A percentile compares a stretch with the other conserved stretches of the same genome.
phyloP scores from a whole-genome alignment of 37 sponge, comb jelly and placozoan genomes.

The Aphrocallistes beatrix region DNA sequence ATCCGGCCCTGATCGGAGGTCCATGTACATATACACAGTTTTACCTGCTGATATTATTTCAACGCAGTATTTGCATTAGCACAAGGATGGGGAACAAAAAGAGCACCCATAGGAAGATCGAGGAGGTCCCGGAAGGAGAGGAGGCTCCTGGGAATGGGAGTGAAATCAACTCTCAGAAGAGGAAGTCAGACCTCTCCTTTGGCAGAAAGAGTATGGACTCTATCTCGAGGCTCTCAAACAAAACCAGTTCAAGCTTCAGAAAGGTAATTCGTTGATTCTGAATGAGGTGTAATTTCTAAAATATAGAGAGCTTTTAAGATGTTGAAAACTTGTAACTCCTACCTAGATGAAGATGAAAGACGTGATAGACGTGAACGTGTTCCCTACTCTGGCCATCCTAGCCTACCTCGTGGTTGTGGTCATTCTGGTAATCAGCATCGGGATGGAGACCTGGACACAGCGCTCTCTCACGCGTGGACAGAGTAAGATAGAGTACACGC shows the following conservation, averaged over 20 bases:
- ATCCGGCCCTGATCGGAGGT: no score
- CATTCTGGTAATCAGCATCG: not conserved
- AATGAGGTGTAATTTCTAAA: not conserved
- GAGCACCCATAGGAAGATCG: not conserved
- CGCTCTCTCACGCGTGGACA: constrained; percentile 8
- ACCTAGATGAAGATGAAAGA: not conserved
- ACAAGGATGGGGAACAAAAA: not conserved
- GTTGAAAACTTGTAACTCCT: not conserved
- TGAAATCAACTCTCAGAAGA: not conserved
- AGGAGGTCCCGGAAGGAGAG: not conserved
- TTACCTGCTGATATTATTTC: no score
- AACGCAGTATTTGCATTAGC: no score
- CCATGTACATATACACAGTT: no score
- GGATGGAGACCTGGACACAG: constrained; percentile 8
- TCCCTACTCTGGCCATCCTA: not conserved
- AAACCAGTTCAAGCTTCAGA: not conserved
- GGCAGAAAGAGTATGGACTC: not conserved
- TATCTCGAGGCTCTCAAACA: not conserved
- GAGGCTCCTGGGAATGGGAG: not conserved
- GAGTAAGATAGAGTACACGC: constrained; percentile 2
- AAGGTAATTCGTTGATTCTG: not conserved
- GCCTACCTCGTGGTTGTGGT: not conserved
- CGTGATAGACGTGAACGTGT: not conserved
- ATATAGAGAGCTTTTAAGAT: not conserved
- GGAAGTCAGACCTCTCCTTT: not conserved